Evolutionary conservation across 2,797 vertebrate species (phyloP).

Genomic region (Anabas testudineus): DNA sequence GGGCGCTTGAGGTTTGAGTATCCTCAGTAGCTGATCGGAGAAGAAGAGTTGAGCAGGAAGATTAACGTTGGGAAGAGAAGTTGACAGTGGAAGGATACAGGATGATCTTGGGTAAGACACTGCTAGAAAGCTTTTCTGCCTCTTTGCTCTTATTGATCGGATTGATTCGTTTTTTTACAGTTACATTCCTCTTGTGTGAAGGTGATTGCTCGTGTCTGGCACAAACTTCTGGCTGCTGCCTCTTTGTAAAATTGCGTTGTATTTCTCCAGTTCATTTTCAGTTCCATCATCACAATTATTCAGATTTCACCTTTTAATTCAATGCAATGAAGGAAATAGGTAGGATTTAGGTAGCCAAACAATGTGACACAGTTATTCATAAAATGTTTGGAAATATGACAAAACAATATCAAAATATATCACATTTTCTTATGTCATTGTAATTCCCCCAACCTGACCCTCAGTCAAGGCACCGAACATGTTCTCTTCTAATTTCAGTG

Average conservation of each 20-base stretch:
- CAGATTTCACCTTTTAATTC: neutral
- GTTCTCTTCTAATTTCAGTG: neutral
- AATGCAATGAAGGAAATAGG: neutral
- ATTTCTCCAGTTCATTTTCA: neutral
- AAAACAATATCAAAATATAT: neutral
- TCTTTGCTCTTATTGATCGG: constrained; percentile 26
- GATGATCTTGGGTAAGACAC: constrained; percentile 82
- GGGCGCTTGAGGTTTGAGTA: constrained; percentile 43
- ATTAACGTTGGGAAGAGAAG: constrained; percentile 54
- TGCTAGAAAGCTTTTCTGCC: constrained; percentile 19
- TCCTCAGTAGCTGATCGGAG: constrained; percentile 38
- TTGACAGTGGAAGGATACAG: constrained; percentile 73
- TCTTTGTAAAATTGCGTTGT: neutral
- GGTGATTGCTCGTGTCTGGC: constrained; percentile 19
- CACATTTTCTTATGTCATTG: too few relatives aligned
- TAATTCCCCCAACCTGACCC: too few relatives aligned
- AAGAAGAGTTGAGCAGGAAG: constrained; percentile 46
- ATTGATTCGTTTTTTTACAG: constrained; percentile 29
- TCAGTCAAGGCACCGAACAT: too few relatives aligned
- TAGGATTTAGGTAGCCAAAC: neutral
- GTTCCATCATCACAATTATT: constrained; percentile 1
- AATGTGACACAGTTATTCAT: neutral
- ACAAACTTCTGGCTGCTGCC: constrained; percentile 51
- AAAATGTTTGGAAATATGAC: neutral
- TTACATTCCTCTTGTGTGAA: constrained; percentile 14